Conservation (phyloP, 2,797 vertebrate genomes). For the Ataeniobius toweri region DNA sequence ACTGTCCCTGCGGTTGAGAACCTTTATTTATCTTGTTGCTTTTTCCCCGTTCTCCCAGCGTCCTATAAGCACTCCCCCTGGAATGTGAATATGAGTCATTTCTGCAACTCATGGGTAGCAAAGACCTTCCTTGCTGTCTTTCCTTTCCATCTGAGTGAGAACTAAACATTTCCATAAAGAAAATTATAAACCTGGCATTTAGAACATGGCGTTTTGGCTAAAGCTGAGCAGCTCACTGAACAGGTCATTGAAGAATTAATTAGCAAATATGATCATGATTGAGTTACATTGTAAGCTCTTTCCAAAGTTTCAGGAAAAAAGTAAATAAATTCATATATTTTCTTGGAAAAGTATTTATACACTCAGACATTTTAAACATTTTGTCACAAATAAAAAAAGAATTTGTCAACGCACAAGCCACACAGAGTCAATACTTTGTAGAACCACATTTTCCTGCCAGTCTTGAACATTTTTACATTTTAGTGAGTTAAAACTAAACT, state of each 20-base stretch:
- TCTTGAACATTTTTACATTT: background rate
- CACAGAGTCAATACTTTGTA: background rate
- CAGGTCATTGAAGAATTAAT: background rate
- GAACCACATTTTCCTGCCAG: background rate
- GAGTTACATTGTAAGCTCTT: background rate
- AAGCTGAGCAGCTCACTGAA: background rate
- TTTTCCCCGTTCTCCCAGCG: slow-evolving; percentile 48
- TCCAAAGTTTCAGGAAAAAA: background rate
- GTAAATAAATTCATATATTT: background rate
- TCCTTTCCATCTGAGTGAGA: slow-evolving; percentile 39
- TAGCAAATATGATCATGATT: background rate
- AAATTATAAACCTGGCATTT: slow-evolving; percentile 8
- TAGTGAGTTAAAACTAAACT: background rate
- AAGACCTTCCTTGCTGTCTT: slow-evolving; percentile 50
- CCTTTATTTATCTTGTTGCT: slow-evolving; percentile 35
- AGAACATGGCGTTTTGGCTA: background rate
- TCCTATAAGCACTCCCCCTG: slow-evolving; percentile 59
- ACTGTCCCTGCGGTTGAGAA: slow-evolving; percentile 47
- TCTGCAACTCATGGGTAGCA: slow-evolving; percentile 55
- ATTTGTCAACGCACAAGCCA: background rate
- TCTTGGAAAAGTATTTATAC: background rate
- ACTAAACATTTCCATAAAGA: slow-evolving; percentile 5
- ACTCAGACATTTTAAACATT: background rate
- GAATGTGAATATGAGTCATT: slow-evolving; percentile 75
- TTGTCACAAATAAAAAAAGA: background rate